These are phyloP conservation scores for Alethe diademata DNA, from an alignment of 2,113 vertebrate species.

Conservation along the genomic window DNA sequence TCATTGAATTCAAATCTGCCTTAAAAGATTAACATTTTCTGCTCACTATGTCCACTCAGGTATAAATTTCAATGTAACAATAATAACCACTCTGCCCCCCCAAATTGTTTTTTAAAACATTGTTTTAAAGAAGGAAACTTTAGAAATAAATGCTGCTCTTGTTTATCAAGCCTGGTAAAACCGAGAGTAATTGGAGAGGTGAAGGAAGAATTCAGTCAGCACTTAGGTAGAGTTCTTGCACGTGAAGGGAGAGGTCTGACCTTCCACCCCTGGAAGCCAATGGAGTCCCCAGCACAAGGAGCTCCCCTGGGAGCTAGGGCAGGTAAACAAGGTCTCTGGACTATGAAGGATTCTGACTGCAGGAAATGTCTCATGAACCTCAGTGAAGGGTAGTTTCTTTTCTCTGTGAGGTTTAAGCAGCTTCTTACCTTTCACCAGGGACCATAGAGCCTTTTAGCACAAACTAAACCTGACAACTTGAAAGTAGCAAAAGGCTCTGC, in stretches of 20 bases:
- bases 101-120: background rate
- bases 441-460: background rate
- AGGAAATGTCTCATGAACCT: background rate
- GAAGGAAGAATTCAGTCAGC: background rate
- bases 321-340: background rate
- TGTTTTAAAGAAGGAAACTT: background rate
- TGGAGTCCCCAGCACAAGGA: background rate
- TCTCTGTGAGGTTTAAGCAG: background rate
- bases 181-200: background rate
- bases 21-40: background rate
- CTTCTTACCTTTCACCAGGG: background rate
- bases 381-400: background rate
- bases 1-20: background rate
- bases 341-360: background rate
- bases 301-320: background rate
- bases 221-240: background rate
- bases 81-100: background rate
- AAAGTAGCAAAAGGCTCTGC: background rate
- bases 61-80: background rate
- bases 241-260: background rate
- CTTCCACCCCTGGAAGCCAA: fast-evolving
- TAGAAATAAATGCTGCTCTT: background rate
- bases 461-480: background rate
- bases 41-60: background rate
- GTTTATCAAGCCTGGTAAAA: background rate